These are phyloP conservation scores for Simalia tracyae DNA, from an alignment of 2,797 vertebrate genomes.

Conservation along the genomic window DNA sequence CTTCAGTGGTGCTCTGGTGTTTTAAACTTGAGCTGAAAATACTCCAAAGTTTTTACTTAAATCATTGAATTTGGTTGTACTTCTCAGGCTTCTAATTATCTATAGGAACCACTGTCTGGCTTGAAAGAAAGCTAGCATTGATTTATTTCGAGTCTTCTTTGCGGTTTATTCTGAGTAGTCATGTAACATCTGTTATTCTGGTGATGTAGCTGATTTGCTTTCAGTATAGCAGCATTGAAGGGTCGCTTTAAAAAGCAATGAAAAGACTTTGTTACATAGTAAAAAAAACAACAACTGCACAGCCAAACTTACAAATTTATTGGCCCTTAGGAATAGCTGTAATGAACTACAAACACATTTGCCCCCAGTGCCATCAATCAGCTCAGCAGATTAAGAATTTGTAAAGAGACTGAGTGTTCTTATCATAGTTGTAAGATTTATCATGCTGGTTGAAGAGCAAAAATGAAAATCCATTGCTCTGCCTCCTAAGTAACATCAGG, in stretches of 20 bases:
- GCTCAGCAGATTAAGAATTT: background rate
- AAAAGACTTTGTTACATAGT: background rate
- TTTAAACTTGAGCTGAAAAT: background rate
- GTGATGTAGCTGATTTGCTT: slow-evolving; percentile 26
- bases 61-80: background rate
- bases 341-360: background rate
- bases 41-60: background rate
- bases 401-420: background rate
- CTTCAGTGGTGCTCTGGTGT: background rate
- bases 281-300: background rate
- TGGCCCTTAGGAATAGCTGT: background rate
- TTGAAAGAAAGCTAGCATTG: background rate
- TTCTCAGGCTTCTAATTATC: slow-evolving; percentile 5
- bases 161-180: slow-evolving; percentile 5
- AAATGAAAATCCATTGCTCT: background rate
- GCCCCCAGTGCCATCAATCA: background rate
- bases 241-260: background rate
- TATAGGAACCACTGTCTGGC: background rate
- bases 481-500: background rate
- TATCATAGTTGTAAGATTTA: background rate
- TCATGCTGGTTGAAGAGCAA: background rate
- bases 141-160: background rate
- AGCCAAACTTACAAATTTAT: background rate
- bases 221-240: slow-evolving; percentile 22
- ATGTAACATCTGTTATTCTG: slow-evolving; percentile 5